Evolutionary conservation across 2,888 invertebrate genomes (phyloP), one percentile per base, ranked within the genome.

Genomic region (Ischnus inquisitorius): DNA sequence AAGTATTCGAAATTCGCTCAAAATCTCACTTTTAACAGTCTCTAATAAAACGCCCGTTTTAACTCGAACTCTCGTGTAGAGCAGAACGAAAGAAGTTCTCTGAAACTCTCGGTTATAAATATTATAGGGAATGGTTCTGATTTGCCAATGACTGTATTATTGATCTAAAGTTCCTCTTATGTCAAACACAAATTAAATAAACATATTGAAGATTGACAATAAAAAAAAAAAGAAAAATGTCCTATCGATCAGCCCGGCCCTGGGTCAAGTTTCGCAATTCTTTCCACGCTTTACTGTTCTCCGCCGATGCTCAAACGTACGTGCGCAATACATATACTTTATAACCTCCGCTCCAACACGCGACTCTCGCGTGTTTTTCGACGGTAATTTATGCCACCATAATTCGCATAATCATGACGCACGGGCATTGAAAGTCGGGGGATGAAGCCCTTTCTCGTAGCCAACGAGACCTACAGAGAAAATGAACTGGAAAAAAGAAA

Each of bases 391-490:
- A 71, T 76, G 43, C 64, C 6, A 25, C 54, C 22, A 64, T 57
- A 65, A 71, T 71, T 76, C 54, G 69, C 75, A 54, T 76, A 64
- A 81, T 46, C 54, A 69, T 51, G 62, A 67, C 54, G 54, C 65
- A 65, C 51, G 54, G 34, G 28, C 41, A 54, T 28, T 25, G 68
- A 28, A 51, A 51, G 68, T n/a, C 16, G 43, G 25, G 25, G 67
- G 25, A 25, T 22, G 68, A 34, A 16, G 16, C 10, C 34, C 62
- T 62, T n/a, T 34, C 48, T 3, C 16, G 19, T 39, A 51, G 25
- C 43, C 41, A 67, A n/a, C 22, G 76, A 67, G 51, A 76, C 46
- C 41, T 16, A 43, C 25, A 39, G 28, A 64, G 34, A 10, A 22
- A n/a, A 25, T 22, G 22, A 43, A 51, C 71, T 0, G 22, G 19